phyloP scores from a whole-genome alignment of 2,888 invertebrate species.

The Drosophila crucigera region DNA sequence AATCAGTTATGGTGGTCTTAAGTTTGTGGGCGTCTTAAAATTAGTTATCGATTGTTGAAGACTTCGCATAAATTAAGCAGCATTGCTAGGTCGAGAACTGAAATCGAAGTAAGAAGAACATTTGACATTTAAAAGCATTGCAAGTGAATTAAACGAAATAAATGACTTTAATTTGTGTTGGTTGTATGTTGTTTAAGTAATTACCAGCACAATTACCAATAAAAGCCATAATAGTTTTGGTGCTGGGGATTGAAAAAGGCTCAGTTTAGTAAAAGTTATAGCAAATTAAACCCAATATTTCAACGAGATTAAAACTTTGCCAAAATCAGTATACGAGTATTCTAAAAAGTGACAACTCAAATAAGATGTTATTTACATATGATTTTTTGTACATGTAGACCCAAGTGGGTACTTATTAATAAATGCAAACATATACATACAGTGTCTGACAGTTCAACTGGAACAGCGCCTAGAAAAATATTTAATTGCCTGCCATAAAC shows the following conservation, averaged over 20 bases:
- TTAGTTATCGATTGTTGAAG: not conserved
- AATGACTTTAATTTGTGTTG: not conserved
- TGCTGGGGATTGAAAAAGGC: not conserved
- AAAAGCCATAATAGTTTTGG: not conserved
- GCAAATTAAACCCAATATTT: not conserved
- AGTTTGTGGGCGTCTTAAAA: not conserved
- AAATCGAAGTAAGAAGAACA: no score
- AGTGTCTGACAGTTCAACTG: no score
- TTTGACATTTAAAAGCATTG: not conserved
- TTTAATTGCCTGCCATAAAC: no score
- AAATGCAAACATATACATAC: not conserved
- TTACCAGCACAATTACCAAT: not conserved
- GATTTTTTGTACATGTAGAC: not conserved
- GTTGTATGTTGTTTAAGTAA: not conserved
- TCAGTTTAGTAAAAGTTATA: not conserved
- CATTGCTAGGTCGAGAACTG: not conserved
- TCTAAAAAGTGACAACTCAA: not conserved
- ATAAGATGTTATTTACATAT: not conserved
- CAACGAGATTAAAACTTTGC: not conserved
- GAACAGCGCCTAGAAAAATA: no score
- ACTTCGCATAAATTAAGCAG: not conserved
- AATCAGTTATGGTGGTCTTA: not conserved
- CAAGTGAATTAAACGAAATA: not conserved
- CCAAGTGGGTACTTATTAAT: slow-evolving; percentile 1
- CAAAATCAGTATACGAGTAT: no score